Evolutionary conservation across 2,113 vertebrate genomes (phyloP).

Genomic region (Catagonus wagneri): DNA sequence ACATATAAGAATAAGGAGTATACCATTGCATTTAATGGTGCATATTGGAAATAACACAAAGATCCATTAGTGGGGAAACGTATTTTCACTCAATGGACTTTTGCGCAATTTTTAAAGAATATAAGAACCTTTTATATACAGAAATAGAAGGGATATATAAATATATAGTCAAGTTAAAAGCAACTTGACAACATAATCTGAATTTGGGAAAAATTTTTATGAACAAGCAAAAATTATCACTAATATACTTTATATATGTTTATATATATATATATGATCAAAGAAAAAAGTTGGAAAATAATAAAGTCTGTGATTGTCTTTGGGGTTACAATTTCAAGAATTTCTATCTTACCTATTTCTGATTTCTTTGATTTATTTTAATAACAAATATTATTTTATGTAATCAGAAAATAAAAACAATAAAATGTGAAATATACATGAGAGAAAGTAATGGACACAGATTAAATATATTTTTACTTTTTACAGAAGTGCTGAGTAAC

Average conservation of each 20-base stretch:
- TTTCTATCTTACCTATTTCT: not conserved
- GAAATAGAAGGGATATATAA: not conserved
- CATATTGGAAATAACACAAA: not conserved
- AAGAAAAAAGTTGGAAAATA: not conserved
- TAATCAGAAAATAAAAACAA: not conserved
- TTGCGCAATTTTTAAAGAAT: not conserved
- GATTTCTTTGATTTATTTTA: not conserved
- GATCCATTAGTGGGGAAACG: not conserved
- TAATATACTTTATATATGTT: not conserved
- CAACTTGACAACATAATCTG: not conserved
- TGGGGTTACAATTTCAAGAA: not conserved
- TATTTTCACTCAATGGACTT: too few relatives aligned
- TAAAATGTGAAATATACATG: not conserved
- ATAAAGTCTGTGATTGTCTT: not conserved
- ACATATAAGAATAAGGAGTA: not conserved
- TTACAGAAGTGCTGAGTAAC: not conserved
- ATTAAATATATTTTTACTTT: not conserved
- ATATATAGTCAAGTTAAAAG: not conserved
- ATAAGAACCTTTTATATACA: not conserved
- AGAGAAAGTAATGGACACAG: not conserved
- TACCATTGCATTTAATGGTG: not conserved
- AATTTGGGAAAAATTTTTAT: not conserved
- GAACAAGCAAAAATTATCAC: not conserved
- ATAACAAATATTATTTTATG: not conserved
- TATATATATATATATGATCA: not conserved